Evolutionary conservation across 1,140 invertebrate species (phyloP).

Genomic region (Drosophila lowei): DNA sequence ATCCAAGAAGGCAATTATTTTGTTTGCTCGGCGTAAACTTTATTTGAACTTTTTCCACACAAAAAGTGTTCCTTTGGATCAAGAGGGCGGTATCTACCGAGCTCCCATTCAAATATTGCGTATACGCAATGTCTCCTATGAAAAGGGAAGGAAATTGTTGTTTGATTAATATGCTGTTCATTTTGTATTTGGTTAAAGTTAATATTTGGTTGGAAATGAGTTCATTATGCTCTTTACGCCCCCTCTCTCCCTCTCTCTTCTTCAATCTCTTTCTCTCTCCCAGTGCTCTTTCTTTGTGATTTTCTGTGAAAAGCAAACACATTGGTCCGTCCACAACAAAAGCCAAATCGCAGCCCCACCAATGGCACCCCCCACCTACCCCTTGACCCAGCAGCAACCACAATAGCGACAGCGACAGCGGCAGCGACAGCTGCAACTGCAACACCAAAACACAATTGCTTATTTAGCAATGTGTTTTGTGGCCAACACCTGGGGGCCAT

Average conservation of each 20-base stretch:
- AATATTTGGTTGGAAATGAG: not conserved
- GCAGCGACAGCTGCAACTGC: conserved; percentile 11
- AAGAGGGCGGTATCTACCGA: no score
- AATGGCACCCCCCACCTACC: conserved; percentile 14
- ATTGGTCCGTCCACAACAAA: conserved; percentile 48
- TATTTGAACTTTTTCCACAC: no score
- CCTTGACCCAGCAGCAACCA: conserved; percentile 7
- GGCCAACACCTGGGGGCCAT: not conserved
- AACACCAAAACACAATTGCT: conserved; percentile 35
- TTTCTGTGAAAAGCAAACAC: conserved; percentile 46
- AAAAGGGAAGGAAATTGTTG: no score
- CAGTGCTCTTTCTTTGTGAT: no score
- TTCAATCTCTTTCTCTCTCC: not conserved
- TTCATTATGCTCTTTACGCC: not conserved
- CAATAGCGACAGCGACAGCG: conserved; percentile 36
- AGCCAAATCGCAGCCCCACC: conserved; percentile 59
- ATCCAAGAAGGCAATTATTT: no score
- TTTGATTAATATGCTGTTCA: no score
- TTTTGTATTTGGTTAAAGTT: no score
- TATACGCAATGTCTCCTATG: no score
- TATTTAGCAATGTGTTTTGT: conserved; percentile 46
- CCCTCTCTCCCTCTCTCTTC: not conserved
- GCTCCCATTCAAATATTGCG: no score
- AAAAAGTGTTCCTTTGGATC: no score
- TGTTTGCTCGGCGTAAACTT: no score